A percentile compares a stretch with the other conserved stretches of the same genome.
phyloP scores from a whole-genome alignment of 2,113 vertebrate genomes.

The Toxotes chatareus region DNA sequence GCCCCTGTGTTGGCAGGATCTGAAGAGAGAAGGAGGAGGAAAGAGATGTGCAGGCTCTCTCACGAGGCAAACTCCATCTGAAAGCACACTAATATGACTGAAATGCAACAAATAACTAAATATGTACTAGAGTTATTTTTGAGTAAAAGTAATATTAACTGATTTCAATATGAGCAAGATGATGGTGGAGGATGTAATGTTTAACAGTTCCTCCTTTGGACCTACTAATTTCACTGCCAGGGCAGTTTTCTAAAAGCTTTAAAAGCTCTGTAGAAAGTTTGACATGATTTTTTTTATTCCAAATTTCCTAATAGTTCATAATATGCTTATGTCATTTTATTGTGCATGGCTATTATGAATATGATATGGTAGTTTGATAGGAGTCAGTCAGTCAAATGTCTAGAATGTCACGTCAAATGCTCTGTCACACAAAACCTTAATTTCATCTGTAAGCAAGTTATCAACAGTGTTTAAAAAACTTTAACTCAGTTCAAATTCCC shows the following conservation, averaged over 20 bases:
- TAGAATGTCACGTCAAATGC: neutral
- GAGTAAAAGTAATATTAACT: neutral
- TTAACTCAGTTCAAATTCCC: neutral
- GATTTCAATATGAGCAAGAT: neutral
- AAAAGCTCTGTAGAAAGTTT: neutral
- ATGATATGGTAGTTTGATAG: neutral
- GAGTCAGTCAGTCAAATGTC: too few species aligned
- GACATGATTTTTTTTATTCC: neutral
- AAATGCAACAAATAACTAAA: constrained; percentile 23
- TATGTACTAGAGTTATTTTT: neutral
- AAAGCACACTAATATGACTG: constrained; percentile 22
- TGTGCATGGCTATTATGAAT: neutral
- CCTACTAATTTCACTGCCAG: neutral
- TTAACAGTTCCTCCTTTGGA: neutral
- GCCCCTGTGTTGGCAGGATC: constrained; percentile 47
- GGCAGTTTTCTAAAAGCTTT: neutral
- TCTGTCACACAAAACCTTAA: neutral
- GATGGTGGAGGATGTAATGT: neutral
- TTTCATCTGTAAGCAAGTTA: neutral
- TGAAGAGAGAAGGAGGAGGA: constrained; percentile 34
- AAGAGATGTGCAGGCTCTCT: constrained; percentile 18
- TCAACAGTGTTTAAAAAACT: neutral
- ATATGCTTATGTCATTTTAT: neutral
- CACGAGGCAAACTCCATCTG: constrained; percentile 18
- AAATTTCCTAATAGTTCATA: too few species aligned